A percentile compares a stretch with the other conserved stretches of the same genome.
These are phyloP conservation scores for Piezodorus guildinii DNA, from an alignment of 1,140 invertebrate genomes.

Conservation along the genomic window DNA sequence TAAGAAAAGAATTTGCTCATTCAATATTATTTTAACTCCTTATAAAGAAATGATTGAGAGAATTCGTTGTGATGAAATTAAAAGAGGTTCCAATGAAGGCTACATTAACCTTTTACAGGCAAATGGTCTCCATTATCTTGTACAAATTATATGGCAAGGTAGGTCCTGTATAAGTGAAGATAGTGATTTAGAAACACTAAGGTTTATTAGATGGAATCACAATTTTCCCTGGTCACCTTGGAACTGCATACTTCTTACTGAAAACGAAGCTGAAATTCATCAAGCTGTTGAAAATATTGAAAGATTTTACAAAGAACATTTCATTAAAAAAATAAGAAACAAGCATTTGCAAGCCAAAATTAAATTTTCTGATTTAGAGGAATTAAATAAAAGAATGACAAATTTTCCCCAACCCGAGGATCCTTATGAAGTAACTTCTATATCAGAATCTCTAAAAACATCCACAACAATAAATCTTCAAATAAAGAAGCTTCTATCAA, in stretches of 20 bases:
- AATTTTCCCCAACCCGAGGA: background rate
- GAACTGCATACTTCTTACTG: conserved; percentile 4
- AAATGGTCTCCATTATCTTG: background rate
- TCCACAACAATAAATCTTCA: background rate
- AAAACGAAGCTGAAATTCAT: conserved; percentile 3
- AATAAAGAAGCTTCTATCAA: background rate
- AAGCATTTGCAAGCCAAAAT: background rate
- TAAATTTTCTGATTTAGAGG: background rate
- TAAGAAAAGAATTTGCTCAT: background rate
- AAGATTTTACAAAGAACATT: conserved; percentile 2
- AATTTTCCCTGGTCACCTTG: background rate
- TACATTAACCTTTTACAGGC: background rate
- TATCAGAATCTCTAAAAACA: background rate
- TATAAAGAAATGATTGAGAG: background rate
- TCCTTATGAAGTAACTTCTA: background rate
- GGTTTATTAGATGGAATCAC: background rate
- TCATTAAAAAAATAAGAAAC: conserved; percentile 1
- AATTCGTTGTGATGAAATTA: background rate
- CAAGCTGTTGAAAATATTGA: background rate
- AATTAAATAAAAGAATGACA: background rate
- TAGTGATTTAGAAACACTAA: background rate
- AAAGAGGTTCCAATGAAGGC: background rate
- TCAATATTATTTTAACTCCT: background rate
- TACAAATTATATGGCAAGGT: conserved; percentile 7
- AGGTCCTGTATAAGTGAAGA: background rate